Conservation (phyloP, 1,140 invertebrate species). For the Lordiphosa clarofinis region DNA sequence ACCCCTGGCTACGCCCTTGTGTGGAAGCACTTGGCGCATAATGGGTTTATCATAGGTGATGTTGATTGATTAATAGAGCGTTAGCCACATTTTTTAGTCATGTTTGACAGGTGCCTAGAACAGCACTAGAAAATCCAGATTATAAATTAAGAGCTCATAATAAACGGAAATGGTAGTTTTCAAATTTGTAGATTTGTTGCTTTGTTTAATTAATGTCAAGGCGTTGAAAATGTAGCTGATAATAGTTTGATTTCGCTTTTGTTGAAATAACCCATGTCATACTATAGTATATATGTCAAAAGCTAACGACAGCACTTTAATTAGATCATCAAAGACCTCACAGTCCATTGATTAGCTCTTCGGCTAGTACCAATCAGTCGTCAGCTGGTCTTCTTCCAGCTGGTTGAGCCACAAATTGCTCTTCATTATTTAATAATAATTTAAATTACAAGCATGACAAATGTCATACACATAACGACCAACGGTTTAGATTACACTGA, state of each 20-base stretch:
- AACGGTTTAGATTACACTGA: constrained; percentile 43
- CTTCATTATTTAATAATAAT: constrained; percentile 63
- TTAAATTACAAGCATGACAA: constrained; percentile 71
- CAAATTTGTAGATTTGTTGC: too few species aligned
- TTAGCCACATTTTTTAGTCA: too few species aligned
- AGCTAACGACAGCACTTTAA: constrained; percentile 16
- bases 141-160: too few species aligned
- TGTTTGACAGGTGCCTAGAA: too few species aligned
- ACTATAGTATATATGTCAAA: not conserved
- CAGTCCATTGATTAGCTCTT: constrained; percentile 29
- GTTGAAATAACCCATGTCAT: not conserved
- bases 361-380: constrained; percentile 14
- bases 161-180: too few species aligned
- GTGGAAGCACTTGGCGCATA: too few species aligned
- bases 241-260: not conserved
- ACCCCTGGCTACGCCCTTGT: too few species aligned
- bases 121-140: too few species aligned
- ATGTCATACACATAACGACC: constrained; percentile 52
- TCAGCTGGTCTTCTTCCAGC: constrained; percentile 9
- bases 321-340: constrained; percentile 31
- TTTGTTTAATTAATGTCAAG: too few species aligned
- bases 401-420: constrained; percentile 14
- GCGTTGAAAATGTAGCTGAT: too few species aligned
- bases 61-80: too few species aligned
- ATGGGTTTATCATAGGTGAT: too few species aligned